Base-by-base conservation (phyloP, 1,140 invertebrate species). In the Brachionus calyciflorus region DNA sequence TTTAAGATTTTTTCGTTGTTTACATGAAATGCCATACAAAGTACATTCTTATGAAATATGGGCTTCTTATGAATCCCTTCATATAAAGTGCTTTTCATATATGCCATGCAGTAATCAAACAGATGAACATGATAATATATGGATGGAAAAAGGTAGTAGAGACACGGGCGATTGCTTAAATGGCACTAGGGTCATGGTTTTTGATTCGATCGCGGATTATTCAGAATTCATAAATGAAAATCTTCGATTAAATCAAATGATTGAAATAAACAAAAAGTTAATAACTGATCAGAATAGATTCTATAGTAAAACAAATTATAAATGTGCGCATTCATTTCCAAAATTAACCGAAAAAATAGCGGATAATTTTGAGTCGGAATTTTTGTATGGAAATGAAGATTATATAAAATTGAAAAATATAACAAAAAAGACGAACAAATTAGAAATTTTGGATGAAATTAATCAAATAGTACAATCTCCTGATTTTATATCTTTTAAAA, bases 11-110 rank as follows among this genome's bases (percentile, higher is more conserved):
- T 44, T 17, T 5, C 60, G 44, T 9, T 65, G 60, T 46, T 65
- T 65, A 44, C 60, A 65, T 17, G 60, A 65, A 21, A 41, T 3
- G 7, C 60, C 60, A 3, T 41, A 44, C 44, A 65, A 65, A 17
- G 6, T 19, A 24, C 37, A 65, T 65, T 41, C 60, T 44, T 44
- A 65, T 65, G 37, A 65, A 21, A 41, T 44, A 4, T 65, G 60
- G 60, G 37, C 41, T 10, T 41, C 60, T 0, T 65, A 24, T 65
- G 41, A 44, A 41, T 21, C 37, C 0, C 14, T 65, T 9, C 2
- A 24, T 44, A 28, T 65, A 1, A 65, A 65, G 24, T 65, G 60
- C 26, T 65, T 65, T 46, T 9, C 60, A 44, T 65, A 65, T 44
- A 17, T 65, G 12, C 60, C 60, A n/a, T 65, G 60, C 21, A 12